Base-by-base conservation (phyloP, 2,113 vertebrate genomes). In the Myrmecophaga tridactyla region DNA sequence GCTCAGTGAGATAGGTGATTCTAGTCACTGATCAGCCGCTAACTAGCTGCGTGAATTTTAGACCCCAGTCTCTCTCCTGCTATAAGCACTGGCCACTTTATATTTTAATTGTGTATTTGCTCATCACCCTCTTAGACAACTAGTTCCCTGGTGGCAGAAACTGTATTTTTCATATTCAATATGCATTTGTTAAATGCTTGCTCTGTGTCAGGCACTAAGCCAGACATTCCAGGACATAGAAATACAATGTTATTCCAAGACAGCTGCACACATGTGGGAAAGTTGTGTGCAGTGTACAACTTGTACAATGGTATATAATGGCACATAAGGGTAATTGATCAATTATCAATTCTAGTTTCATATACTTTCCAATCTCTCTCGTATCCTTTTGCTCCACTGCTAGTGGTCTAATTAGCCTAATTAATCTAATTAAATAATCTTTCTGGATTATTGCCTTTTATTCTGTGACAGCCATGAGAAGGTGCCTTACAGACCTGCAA, bases 381-480 rank as follows among this genome's bases (percentile, higher is more conserved):
- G 27, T 43, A 31, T 43, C 83, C 29, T 88, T 91, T 60, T 4
- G 27, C 53, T 69, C 21, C 11, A 80, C n/a, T 73, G 72, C n/a
- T 67, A 39, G n/a, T 67, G 18, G 78, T 72, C 56, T 90, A 81
- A 39, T 77, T 65, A 85, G 23, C 60, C 72, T 85, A 53, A 85
- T 73, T 87, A 89, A 80, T 60, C 72, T 85, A 53, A 89, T 73
- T 87, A 86, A 81, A 73, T 92, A 77, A 43, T 39, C 46, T 43
- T 73, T 31, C 23, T 69, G 23, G n/a, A 75, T 67, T 53, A 67
- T 20, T 25, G 13, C 41, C 60, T 51, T 48, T 84, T 2, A 65
- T 12, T 43, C n/a, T 67, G 27, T 29, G 11, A 48, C 8, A 85
- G 84, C 48, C 63, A 25, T 29, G 41, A 80, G 43, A 63, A 23